Evolutionary conservation across 2,888 invertebrate species (phyloP).

Genomic region (Hirtodrosophila trivittata): DNA sequence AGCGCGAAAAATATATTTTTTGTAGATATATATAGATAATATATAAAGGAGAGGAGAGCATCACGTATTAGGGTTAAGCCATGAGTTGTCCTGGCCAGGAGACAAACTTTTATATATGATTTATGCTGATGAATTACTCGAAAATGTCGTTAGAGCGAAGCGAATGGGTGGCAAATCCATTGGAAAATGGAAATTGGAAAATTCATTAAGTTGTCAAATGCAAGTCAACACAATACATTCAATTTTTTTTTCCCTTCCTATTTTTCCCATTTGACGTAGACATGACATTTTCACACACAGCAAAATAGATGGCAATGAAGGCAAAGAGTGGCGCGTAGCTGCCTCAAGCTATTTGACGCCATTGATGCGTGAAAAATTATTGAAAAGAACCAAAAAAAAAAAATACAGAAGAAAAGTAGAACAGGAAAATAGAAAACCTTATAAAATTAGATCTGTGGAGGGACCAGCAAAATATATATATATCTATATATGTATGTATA

Average conservation of each 20-base stretch:
- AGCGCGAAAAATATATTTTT: slow-evolving; percentile 21
- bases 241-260: slow-evolving; percentile 6
- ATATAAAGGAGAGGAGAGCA: not conserved
- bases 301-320: slow-evolving; percentile 8
- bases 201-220: slow-evolving; percentile 78
- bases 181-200: slow-evolving; percentile 37
- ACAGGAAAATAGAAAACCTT: slow-evolving; percentile 22
- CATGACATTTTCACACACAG: slow-evolving; percentile 56
- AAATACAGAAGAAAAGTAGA: not conserved
- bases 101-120: slow-evolving; percentile 31
- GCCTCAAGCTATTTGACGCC: slow-evolving; percentile 26
- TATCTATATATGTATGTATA: slow-evolving; percentile 2
- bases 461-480: not conserved
- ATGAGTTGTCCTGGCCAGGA: not conserved
- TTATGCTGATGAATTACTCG: slow-evolving; percentile 60
- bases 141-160: slow-evolving; percentile 43
- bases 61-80: slow-evolving; percentile 60
- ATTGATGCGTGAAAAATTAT: slow-evolving; percentile 52
- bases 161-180: slow-evolving; percentile 2
- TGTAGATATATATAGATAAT: slow-evolving; percentile 1
- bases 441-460: slow-evolving; percentile 38
- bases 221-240: slow-evolving; percentile 70
- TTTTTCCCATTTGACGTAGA: slow-evolving; percentile 55
- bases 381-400: slow-evolving; percentile 17
- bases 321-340: not conserved